A percentile compares a stretch with the other conserved stretches of the same genome.
Evolutionary conservation across 2,888 invertebrate genomes (phyloP).

Genomic region (Orchestes rusci): DNA sequence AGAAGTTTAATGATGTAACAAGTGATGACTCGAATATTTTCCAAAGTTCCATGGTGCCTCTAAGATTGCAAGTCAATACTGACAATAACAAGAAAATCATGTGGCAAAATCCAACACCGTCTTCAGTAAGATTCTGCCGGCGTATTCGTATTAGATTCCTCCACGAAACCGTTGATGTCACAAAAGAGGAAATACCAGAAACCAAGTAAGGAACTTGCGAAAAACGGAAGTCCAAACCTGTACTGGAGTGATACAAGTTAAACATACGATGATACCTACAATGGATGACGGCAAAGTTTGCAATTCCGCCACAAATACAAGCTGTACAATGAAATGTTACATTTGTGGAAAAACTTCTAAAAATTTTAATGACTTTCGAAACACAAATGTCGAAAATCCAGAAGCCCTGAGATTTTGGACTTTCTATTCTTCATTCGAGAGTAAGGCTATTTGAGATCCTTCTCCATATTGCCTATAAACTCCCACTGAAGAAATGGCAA

Average conservation of each 20-base stretch:
- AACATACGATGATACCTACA: too few species aligned
- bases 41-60: slow-evolving; percentile 4
- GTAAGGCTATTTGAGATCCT: too few species aligned
- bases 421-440: too few species aligned
- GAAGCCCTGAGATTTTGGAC: too few species aligned
- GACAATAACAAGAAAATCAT: slow-evolving; percentile 1
- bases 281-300: too few species aligned
- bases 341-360: too few species aligned
- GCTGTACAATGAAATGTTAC: too few species aligned
- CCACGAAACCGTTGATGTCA: slow-evolving; percentile 1
- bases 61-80: slow-evolving; percentile 2
- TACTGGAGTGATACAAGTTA: not conserved
- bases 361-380: too few species aligned
- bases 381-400: too few species aligned
- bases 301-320: too few species aligned
- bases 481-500: too few species aligned
- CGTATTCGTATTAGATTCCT: not conserved
- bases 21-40: slow-evolving; percentile 4
- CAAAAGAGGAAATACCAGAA: slow-evolving; percentile 6
- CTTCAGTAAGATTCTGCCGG: slow-evolving; percentile 4
- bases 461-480: too few species aligned
- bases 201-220: slow-evolving; percentile 1
- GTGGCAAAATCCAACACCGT: slow-evolving; percentile 9
- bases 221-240: slow-evolving; percentile 1
- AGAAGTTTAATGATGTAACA: slow-evolving; percentile 1